phyloP scores from a whole-genome alignment of 1,140 invertebrate species.

The Leptonema lineaticorne region DNA sequence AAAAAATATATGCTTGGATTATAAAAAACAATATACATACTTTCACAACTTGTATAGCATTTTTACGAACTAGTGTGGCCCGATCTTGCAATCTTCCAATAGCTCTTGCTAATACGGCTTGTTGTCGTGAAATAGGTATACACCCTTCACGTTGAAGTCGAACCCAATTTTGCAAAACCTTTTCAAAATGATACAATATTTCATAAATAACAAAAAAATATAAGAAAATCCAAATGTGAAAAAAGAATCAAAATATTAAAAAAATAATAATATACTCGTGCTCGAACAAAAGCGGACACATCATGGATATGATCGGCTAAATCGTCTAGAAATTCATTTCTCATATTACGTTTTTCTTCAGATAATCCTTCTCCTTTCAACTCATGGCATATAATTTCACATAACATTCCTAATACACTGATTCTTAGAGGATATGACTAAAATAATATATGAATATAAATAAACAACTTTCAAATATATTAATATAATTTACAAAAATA shows the following conservation, averaged over 20 bases:
- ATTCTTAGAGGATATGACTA: slow-evolving; percentile 79
- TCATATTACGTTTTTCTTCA: slow-evolving; percentile 62
- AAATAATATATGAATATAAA: slow-evolving; percentile 34
- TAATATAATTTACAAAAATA: background rate
- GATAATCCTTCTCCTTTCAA: slow-evolving; percentile 70
- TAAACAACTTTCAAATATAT: slow-evolving; percentile 14
- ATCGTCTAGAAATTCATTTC: slow-evolving; percentile 72
- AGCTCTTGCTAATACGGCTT: slow-evolving; percentile 62
- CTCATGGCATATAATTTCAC: slow-evolving; percentile 68
- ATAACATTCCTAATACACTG: slow-evolving; percentile 76
- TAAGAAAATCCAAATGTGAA: background rate
- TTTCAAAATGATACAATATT: slow-evolving; percentile 14
- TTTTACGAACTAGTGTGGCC: slow-evolving; percentile 74
- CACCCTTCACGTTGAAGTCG: slow-evolving; percentile 69
- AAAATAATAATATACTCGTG: slow-evolving; percentile 57
- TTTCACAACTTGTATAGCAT: slow-evolving; percentile 74
- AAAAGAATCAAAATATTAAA: background rate
- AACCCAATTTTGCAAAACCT: slow-evolving; percentile 76
- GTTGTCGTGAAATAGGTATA: slow-evolving; percentile 68
- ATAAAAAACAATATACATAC: too few relatives aligned
- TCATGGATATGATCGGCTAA: slow-evolving; percentile 83
- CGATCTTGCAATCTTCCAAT: slow-evolving; percentile 75
- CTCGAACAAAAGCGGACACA: slow-evolving; percentile 77
- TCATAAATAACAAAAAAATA: background rate
- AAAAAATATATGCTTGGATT: too few relatives aligned